Evolutionary conservation across 2,888 invertebrate species (phyloP), one percentile per base, ranked within the genome.

Genomic region (Pachycephus smyrnensis): DNA sequence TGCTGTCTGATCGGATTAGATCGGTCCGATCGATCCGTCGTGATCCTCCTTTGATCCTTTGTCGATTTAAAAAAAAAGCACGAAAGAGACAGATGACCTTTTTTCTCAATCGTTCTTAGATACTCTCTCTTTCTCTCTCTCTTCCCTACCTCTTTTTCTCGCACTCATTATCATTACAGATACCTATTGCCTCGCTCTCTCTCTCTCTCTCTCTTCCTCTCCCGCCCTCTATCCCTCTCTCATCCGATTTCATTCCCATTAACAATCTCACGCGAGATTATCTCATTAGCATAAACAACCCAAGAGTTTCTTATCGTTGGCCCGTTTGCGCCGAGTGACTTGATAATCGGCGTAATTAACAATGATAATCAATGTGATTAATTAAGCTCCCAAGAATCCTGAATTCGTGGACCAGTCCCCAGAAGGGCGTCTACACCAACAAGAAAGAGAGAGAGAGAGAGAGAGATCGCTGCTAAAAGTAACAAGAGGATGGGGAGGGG

Each of bases 271-370:
- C 40, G 23, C 40, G 15, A 69, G 74, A 75, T 73, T 74, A 73
- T 68, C 80, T 83, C 80, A 83, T 83, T 84, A 84, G 81, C 84
- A 81, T 84, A 82, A 82, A 84, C 81, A 81, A 15, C 40, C 23
- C 40, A 6, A 79, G 79, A 77, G 80, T 82, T 75, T 80, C 81
- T 80, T 81, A 55, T 55, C 40, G 23, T 6, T 4, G 40, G 2
- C 6, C 40, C 15, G 40, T 23, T 55, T 55, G 40, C 23, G 23
- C 23, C 78, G 73, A 76, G n/a, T 68, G 33, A 76, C 77, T 76
- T 73, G 77, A 30, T 82, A 82, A 82, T 80, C 78, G 78, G 75
- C 77, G 73, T 77, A 80, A 81, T 82, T 80, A 82, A 77, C 32
- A 69, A 76, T 55, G 23, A 55, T 6, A 55, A 55, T 23, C 23